phyloP scores from a whole-genome alignment of 1,140 invertebrate genomes.

The Calycopis cecrops region DNA sequence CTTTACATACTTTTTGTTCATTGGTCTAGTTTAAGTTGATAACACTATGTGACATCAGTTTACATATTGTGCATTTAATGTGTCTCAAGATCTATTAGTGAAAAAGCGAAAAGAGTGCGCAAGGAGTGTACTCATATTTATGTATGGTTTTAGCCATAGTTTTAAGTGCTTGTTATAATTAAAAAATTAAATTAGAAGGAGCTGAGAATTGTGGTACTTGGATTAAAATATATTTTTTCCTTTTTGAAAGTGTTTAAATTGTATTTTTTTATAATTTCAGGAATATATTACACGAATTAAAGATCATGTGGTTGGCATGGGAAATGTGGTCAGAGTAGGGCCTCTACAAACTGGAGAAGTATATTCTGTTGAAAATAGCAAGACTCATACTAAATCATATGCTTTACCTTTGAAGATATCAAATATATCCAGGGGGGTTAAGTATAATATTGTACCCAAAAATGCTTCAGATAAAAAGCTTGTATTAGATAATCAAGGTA shows the following conservation, averaged over 20 bases:
- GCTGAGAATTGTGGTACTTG: too few relatives aligned
- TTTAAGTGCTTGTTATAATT: too few relatives aligned
- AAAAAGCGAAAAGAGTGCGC: too few relatives aligned
- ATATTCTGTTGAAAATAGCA: conserved; percentile 60
- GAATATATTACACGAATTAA: conserved; percentile 80
- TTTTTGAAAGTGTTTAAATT: too few relatives aligned
- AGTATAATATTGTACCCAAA: conserved; percentile 70
- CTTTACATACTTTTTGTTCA: neutral
- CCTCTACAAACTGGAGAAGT: conserved; percentile 67
- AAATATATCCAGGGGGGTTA: conserved; percentile 64
- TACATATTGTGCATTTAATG: too few relatives aligned
- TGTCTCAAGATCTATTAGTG: too few relatives aligned
- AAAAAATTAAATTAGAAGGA: too few relatives aligned
- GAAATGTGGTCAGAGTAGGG: conserved; percentile 75
- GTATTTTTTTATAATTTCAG: conserved; percentile 54
- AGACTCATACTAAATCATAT: conserved; percentile 67
- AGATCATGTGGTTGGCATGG: conserved; percentile 78
- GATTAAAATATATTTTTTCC: too few relatives aligned
- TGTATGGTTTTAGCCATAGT: too few relatives aligned
- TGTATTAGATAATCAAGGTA: conserved; percentile 65
- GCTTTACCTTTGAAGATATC: conserved; percentile 70
- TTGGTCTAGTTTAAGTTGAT: too few relatives aligned
- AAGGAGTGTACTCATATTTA: too few relatives aligned
- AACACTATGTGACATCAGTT: too few relatives aligned
- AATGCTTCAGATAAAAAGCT: conserved; percentile 72